Evolutionary conservation across 2,797 vertebrate species (phyloP), one percentile per base, ranked within the genome.

Genomic region (Hyperoplus immaculatus): DNA sequence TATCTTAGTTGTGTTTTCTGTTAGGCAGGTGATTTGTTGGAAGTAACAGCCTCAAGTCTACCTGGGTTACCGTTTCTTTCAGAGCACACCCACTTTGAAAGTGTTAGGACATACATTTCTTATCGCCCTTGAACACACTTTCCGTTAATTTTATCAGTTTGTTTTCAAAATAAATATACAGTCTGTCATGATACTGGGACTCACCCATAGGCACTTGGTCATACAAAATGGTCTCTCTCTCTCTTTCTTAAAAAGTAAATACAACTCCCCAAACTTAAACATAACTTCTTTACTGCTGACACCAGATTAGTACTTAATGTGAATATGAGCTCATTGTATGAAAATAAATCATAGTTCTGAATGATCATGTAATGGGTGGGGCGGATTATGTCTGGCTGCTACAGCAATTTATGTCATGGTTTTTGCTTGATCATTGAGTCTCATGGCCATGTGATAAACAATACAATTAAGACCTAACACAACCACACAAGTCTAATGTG

Each of bases 61-160:
- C 14, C 11, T 42, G 58, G 21, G 16, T 58, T 45, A 65, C 8
- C 43, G 66, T 3, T 8, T 47, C 42, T 77, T 60, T 58, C 45
- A 56, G 11, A 49, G 41, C 39, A 47, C 12, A 74, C 21, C 39
- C 10, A 74, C 12, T 56, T 10, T 50, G 13, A 57, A 58, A 5
- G 7, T 56, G 18, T 59, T 3, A 12, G 12, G 55, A 15, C 11
- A 5, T 54, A 15, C 13, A 5, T 54, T 82, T 85, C 67, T 57
- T 77, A 36, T 73, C 51, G 65, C 45, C 38, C 21, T 16, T 69
- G 10, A 46, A 68, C 53, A 81, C 9, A 6, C 58, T 82, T 84
- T 64, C 79, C 54, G 18, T 18, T 75, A 53, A 76, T 76, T 78
- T 55, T 68, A 18, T 72, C 13, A 47, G 29, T 29, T 29, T 29